Percentiles rank a stretch among this genome's conserved stretches.
Evolutionary conservation across 2,113 vertebrate species (phyloP).

Genomic region (Cottus gobio): DNA sequence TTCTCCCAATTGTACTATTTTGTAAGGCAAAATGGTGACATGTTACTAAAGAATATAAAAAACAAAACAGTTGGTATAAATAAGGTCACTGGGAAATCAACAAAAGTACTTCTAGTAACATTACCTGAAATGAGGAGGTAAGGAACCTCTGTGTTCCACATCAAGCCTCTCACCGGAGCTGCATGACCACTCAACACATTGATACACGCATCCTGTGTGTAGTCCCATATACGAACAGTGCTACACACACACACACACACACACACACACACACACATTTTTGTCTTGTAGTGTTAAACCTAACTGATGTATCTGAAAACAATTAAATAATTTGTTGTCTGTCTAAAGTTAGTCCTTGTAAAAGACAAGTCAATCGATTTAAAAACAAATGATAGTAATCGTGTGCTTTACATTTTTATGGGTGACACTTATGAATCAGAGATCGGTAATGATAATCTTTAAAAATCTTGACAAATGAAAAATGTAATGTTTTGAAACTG

Average conservation of each 20-base stretch:
- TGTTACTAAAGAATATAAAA: background rate
- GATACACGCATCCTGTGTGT: constrained; percentile 96
- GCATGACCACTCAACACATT: constrained; percentile 93
- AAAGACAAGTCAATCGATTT: background rate
- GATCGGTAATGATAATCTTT: no score
- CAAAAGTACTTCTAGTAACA: background rate
- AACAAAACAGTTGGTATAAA: background rate
- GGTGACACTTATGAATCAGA: background rate
- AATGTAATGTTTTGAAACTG: background rate
- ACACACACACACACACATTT: background rate
- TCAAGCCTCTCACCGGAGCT: constrained; percentile 92
- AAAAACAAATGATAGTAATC: background rate
- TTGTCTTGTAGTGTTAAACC: background rate
- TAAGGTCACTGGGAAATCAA: background rate
- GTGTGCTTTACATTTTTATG: background rate
- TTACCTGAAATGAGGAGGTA: constrained; percentile 92
- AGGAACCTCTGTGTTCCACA: constrained; percentile 98
- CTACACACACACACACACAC: constrained; percentile 77
- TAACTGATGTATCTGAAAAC: background rate
- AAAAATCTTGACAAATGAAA: no score
- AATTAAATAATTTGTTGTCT: background rate
- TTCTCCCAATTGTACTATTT: background rate
- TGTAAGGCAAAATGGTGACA: background rate
- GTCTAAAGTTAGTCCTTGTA: background rate
- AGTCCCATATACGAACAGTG: constrained; percentile 97